Evolutionary conservation across 2,888 invertebrate genomes (phyloP), one percentile per base, ranked within the genome.

Genomic region (Drosophila sordidapex): DNA sequence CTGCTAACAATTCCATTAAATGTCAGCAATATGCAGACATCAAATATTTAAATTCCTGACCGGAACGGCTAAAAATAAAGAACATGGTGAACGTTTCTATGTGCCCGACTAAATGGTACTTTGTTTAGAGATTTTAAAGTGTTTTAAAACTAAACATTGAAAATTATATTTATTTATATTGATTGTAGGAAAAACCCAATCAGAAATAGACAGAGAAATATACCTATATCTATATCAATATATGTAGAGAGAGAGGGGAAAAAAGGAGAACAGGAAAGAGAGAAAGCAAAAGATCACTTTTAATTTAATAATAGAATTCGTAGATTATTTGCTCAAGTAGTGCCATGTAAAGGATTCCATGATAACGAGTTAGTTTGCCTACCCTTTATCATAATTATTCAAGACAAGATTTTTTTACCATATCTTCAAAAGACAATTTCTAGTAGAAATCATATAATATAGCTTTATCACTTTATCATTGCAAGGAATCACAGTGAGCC

Each of bases 1-100:
- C 81, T 70, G 70, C 53, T 58, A 58, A 29, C 71, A 51, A 58
- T 71, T 66, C 21, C 48, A 31, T 21, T 46, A 52, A 52, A 59
- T 52, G 38, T 58, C 36, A 18, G 52, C 49, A 46, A 68, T 46
- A 52, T 61, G 21, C 52, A 35, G 29, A 29, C 48, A 54, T 52
- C 15, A 57, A 77, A 67, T 71, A 59, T 72, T 58, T 40, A 62
- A 64, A 43, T 40, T 46, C 2, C 35, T 35, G 2, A 69, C n/a
- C n/a, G 67, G 7, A 51, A 51, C 27, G 18, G 21, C 27, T 0
- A n/a, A 40, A 68, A 54, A 15, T 8, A 15, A 13, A 25, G 7
- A 51, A 27, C 2, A 29, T 29, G 6, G 13, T 10, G n/a, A n/a
- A 31, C 6, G 15, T 1, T 18, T 21, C 7, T 8, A 2, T 2